Evolutionary conservation across 2,113 vertebrate species (phyloP), one percentile per base, ranked within the genome.

Genomic region (Neolamprologus sp.): DNA sequence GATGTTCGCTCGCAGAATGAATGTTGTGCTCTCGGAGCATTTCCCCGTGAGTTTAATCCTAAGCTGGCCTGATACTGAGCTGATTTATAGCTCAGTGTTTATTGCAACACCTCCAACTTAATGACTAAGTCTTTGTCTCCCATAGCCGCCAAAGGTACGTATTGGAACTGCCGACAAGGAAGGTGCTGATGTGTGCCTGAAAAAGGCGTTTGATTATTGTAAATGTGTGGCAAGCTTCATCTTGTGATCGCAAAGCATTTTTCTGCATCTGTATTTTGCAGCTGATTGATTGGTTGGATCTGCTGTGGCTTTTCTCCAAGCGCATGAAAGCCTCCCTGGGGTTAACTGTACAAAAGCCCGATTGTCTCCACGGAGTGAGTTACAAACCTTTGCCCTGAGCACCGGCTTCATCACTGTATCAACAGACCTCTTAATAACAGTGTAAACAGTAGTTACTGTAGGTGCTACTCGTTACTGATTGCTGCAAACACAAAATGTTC

Each of bases 311-410:
- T 65, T 94, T 55, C 93, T 92, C 92, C 93, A 94, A 91, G 75
- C 45, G 12, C 85, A 88, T 94, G 81, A 90, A 89, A 94, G 88
- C 55, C 79, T 85, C 85, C 86, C 83, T 26, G 84, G 83, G 89
- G 89, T 94, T 90, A 92, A 85, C 71, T 54, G 85, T 49, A 95
- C 93, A 96, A 95, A 95, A 93, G 93, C 82, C 73, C 17, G 88
- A 94, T 86, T 95, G 95, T 96, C 84, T 93, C 89, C 65, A 91
- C 37, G 40, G 19, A 65, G 81, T 3, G n/a, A 84, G 82, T 47
- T 65, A 53, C 60, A 90, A 89, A 88, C 53, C 85, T 91, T 6
- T 78, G 85, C 93, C 91, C 53, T 42, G 65, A 90, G 92, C 88
- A 51, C 42, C 2, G 10, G 26, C 86, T 91, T 86, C 71, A 65